Percentiles rank a stretch among this genome's conserved stretches.
Conservation (phyloP, 23 tunicate species). For the Ciona savignyi region DNA sequence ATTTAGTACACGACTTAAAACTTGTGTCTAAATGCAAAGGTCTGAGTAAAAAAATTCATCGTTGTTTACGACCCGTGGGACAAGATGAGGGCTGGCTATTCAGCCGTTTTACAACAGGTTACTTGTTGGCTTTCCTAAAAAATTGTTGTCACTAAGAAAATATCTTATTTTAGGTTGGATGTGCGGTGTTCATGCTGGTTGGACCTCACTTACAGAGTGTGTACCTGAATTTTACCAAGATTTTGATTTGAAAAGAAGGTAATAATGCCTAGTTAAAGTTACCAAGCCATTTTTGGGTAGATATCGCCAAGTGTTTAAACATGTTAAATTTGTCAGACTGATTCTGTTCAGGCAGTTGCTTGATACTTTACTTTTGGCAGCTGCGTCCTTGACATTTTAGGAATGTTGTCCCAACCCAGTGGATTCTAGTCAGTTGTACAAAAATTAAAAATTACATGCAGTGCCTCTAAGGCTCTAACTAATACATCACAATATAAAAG, state of each 20-base stretch:
- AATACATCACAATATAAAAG: no score
- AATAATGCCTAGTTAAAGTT: no score
- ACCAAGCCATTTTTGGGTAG: no score
- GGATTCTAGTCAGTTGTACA: no score
- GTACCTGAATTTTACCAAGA: background rate
- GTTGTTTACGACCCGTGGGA: background rate
- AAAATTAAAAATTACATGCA: no score
- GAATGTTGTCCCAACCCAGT: no score
- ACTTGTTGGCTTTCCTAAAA: background rate
- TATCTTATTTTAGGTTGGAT: background rate
- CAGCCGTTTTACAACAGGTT: background rate
- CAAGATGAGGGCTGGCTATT: background rate
- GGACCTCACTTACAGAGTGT: background rate
- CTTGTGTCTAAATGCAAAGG: background rate
- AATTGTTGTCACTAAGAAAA: background rate
- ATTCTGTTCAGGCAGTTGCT: no score
- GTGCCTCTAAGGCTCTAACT: no score
- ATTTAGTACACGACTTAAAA: background rate
- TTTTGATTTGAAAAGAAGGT: background rate
- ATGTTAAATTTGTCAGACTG: no score
- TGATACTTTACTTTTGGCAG: no score
- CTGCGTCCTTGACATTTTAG: no score
- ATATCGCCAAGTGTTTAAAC: no score
- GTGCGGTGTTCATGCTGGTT: background rate
- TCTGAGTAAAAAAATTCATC: background rate